phyloP scores from a whole-genome alignment of 2,797 vertebrate species.

The Myripristis murdjan region DNA sequence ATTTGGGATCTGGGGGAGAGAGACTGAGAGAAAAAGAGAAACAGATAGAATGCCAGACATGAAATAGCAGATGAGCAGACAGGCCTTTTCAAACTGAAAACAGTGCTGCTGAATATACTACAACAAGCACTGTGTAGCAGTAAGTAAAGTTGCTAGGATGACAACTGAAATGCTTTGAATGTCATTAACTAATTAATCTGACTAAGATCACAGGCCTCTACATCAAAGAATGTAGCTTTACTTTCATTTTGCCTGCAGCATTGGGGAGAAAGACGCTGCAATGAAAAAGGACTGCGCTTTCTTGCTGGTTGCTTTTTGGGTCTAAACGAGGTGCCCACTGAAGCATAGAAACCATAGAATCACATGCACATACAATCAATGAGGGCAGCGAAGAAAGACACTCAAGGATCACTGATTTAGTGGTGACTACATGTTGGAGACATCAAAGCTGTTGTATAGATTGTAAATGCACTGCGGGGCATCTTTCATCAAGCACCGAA shows the following conservation, averaged over 20 bases:
- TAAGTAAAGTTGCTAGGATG: constrained; percentile 54
- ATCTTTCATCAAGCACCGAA: constrained; percentile 46
- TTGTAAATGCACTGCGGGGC: constrained; percentile 33
- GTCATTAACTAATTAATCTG: constrained; percentile 69
- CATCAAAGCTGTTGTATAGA: constrained; percentile 25
- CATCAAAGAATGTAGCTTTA: constrained; percentile 67
- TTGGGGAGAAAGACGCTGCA: not conserved
- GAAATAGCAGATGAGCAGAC: not conserved
- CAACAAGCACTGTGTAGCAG: constrained; percentile 24
- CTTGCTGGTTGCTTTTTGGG: constrained; percentile 7
- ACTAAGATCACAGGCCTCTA: constrained; percentile 60
- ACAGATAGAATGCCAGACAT: not conserved
- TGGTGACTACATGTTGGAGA: constrained; percentile 14
- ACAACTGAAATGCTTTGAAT: constrained; percentile 62
- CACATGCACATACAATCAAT: constrained; percentile 27
- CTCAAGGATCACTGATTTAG: constrained; percentile 9
- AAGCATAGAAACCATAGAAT: constrained; percentile 28
- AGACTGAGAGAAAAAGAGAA: not conserved
- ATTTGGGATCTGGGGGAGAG: not conserved
- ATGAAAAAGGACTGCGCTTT: not conserved
- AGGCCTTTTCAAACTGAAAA: constrained; percentile 13
- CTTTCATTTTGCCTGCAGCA: constrained; percentile 63
- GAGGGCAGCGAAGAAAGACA: constrained; percentile 32
- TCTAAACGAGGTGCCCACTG: constrained; percentile 23
- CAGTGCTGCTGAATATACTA: constrained; percentile 31